Percentiles rank a stretch among this genome's conserved stretches.
These are phyloP conservation scores for Apis laboriosa DNA, from an alignment of 1,140 invertebrate species.

Conservation along the genomic window DNA sequence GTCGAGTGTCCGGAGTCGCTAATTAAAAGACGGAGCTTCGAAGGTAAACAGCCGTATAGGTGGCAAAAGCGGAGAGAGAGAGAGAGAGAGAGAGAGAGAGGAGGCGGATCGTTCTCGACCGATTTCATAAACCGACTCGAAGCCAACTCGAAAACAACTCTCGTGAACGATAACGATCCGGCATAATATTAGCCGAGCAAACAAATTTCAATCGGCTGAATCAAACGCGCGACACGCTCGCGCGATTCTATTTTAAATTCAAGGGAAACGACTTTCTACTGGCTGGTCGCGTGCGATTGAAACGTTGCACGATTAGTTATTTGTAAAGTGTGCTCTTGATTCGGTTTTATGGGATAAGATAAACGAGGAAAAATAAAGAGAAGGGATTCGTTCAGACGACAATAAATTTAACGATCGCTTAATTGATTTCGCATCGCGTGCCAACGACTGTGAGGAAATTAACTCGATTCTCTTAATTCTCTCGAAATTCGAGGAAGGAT, in stretches of 20 bases:
- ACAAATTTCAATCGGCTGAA: background rate
- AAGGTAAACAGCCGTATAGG: background rate
- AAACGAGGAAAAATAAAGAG: too few species aligned
- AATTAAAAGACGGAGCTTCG: constrained; percentile 45
- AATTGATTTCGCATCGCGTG: background rate
- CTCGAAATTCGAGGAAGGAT: background rate
- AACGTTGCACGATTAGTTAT: background rate
- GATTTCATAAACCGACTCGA: background rate
- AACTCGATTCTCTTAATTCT: background rate
- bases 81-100: background rate
- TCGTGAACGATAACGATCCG: background rate
- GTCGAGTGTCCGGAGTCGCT: constrained; percentile 12
- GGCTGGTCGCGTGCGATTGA: background rate
- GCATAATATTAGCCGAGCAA: constrained; percentile 8
- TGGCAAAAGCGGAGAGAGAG: too few species aligned
- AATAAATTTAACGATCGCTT: too few species aligned
- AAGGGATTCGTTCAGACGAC: too few species aligned
- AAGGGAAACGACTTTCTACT: background rate
- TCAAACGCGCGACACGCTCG: background rate
- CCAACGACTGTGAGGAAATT: background rate
- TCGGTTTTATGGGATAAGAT: background rate
- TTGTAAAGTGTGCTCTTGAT: too few species aligned
- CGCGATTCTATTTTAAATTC: background rate
- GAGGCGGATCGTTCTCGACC: background rate
- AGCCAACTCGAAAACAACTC: background rate